A percentile compares a stretch with the other conserved stretches of the same genome.
Evolutionary conservation across 30 jellyfish, hydroid and myxozoan genomes (phyloP).

Genomic region (Hydra vulgaris): DNA sequence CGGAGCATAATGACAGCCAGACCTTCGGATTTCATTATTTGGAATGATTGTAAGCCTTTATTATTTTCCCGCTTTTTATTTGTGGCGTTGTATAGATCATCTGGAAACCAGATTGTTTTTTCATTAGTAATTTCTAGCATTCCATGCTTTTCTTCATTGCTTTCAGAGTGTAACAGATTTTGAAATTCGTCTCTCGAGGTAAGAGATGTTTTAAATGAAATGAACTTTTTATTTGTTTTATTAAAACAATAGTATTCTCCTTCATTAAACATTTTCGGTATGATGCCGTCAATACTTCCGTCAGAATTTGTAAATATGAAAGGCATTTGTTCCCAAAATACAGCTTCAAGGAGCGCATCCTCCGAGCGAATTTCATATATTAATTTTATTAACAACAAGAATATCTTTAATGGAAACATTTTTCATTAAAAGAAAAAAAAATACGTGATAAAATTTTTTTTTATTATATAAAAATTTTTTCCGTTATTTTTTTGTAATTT

Average conservation of each 20-base stretch:
- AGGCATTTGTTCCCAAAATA: constrained; percentile 9
- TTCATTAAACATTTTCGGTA: background rate
- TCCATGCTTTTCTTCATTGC: background rate
- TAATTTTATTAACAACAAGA: background rate
- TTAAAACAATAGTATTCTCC: constrained; percentile 4
- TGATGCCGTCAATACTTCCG: constrained; percentile 4
- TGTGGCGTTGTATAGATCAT: background rate
- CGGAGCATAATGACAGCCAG: constrained; percentile 19
- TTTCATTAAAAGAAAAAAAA: too few species aligned
- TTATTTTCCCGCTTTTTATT: background rate
- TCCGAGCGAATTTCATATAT: background rate
- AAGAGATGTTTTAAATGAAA: background rate
- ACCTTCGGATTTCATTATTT: background rate
- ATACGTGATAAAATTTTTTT: too few species aligned
- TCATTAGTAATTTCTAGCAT: background rate
- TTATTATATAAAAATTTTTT: too few species aligned
- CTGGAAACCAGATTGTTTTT: constrained; percentile 10
- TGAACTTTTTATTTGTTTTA: background rate
- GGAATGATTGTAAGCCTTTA: constrained; percentile 1
- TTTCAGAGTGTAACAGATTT: background rate
- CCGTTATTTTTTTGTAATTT: too few species aligned
- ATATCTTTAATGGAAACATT: background rate
- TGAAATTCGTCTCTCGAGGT: background rate
- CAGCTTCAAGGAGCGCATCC: background rate
- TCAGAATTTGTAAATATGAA: background rate